A percentile compares a stretch with the other conserved stretches of the same genome.
Conservation (phyloP, 2,113 vertebrate species). For the Saccopteryx bilineata region DNA sequence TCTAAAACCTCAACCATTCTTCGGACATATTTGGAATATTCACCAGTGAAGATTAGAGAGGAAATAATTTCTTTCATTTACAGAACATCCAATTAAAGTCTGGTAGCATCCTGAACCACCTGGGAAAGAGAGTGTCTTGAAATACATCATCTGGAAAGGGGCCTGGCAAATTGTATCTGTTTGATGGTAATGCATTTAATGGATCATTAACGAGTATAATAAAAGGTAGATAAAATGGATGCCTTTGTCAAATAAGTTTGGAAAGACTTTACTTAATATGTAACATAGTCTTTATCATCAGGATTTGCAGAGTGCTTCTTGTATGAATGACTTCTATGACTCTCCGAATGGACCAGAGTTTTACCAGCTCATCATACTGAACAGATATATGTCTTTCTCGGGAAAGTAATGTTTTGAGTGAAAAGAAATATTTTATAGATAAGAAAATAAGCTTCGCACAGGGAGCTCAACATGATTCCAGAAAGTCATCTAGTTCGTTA, state of each 20-base stretch:
- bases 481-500: neutral
- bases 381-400: neutral
- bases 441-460: neutral
- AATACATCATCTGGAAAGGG: conserved; percentile 18
- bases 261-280: neutral
- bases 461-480: neutral
- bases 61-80: neutral
- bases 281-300: neutral
- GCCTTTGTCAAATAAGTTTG: neutral
- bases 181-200: neutral
- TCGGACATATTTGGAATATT: neutral
- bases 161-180: neutral
- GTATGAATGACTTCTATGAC: neutral
- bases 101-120: neutral
- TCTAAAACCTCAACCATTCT: neutral
- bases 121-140: neutral
- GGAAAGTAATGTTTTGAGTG: neutral
- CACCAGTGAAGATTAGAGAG: neutral
- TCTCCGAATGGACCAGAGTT: neutral
- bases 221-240: conserved; percentile 19
- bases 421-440: neutral
- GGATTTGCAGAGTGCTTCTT: neutral
- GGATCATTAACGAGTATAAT: neutral
- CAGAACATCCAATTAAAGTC: neutral
- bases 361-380: neutral